Base-by-base conservation (phyloP, 2,113 vertebrate species). In the Ploceus nigricollis region DNA sequence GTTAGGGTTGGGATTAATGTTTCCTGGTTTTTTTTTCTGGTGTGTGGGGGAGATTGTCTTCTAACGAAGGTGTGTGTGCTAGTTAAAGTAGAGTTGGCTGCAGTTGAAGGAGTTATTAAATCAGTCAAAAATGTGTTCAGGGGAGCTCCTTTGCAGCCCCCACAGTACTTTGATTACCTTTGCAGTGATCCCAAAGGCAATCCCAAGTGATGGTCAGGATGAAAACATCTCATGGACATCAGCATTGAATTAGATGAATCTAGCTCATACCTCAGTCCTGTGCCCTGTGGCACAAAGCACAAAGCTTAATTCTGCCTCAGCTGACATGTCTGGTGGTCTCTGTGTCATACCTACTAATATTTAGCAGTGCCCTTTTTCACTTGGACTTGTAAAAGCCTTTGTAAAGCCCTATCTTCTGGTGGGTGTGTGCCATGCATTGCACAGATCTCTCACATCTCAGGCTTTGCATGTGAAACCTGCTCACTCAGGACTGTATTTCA, bases 401-500 rank as follows among this genome's bases (percentile, higher is more conserved):
- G 30, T 31, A 64, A 79, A 88, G 11, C 31, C 11, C 25, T 44
- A 0, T 28, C 4, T 90, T 64, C 81, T 37, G 16, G 17, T 22
- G 47, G 10, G 11, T 37, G 6, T 8, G 15, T 44, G 53, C 40
- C 45, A n/a, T 1, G 1, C 9, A 3, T 21, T 50, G 30, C 39
- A 47, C 35, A 85, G 21, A 17, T 68, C 61, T 81, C 28, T 85
- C 44, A 39, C 30, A 85, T 30, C 56, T 88, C 23, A 27, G 27
- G 37, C 3, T 93, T 54, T 42, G 25, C 39, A 24, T 11, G 6
- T 56, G 39, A 68, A 75, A 58, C 13, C 45, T 33, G 53, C 17
- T 60, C 44, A 25, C 37, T 60, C 1, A 4, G 79, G 48, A 11
- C 40, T 1, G 1, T 40, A 12, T 71, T 89, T 77, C 0, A 0